phyloP scores from a whole-genome alignment of 2,888 invertebrate genomes.

The Cordilura impudica region DNA sequence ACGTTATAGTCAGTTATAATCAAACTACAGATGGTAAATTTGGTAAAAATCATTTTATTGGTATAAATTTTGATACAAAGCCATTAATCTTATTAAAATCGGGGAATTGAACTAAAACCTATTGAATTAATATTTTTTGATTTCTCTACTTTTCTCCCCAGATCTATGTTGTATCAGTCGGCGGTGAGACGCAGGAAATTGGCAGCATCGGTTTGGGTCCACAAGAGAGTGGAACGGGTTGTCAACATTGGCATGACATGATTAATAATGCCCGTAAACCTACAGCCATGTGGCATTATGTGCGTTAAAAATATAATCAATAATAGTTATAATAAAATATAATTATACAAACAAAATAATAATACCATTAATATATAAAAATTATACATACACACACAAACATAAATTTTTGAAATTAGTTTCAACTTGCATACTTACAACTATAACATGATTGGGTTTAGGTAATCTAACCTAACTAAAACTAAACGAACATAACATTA shows the following conservation, averaged over 20 bases:
- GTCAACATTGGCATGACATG: slow-evolving; percentile 94
- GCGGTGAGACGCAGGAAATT: slow-evolving; percentile 77
- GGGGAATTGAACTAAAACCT: too few relatives aligned
- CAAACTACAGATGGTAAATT: too few relatives aligned
- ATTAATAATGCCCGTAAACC: slow-evolving; percentile 91
- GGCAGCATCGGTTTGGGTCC: slow-evolving; percentile 78
- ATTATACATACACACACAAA: slow-evolving; percentile 32
- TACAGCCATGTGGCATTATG: slow-evolving; percentile 93
- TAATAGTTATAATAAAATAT: neutral
- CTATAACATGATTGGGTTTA: neutral
- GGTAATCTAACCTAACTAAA: neutral
- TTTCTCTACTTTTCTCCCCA: slow-evolving; percentile 61
- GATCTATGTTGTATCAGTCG: slow-evolving; percentile 77
- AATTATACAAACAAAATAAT: neutral
- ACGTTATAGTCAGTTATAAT: too few relatives aligned
- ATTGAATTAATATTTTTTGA: too few relatives aligned
- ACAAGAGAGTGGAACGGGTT: slow-evolving; percentile 78
- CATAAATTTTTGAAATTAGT: neutral
- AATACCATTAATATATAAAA: neutral
- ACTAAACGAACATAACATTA: neutral
- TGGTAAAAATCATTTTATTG: too few relatives aligned
- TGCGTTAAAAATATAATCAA: slow-evolving; percentile 80
- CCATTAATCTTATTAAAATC: too few relatives aligned
- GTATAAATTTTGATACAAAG: too few relatives aligned
- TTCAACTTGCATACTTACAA: neutral